Evolutionary conservation across 2,888 invertebrate genomes (phyloP), one percentile per base, ranked within the genome.

Genomic region (Xestia xanthographa): DNA sequence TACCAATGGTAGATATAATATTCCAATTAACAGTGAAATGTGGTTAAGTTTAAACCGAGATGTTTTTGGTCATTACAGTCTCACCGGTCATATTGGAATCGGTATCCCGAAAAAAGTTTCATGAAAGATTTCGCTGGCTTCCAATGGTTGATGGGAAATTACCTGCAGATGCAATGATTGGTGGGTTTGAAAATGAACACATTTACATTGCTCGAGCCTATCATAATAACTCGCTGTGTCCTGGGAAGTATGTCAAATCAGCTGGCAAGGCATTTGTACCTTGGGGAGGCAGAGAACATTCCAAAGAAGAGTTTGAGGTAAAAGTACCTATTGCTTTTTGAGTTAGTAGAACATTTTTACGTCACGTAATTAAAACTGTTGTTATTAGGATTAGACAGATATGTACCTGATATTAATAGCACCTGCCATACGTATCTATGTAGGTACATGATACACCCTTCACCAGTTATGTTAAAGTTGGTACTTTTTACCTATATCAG

Each of bases 281-380:
- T 68, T 98, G 98, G 98, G 98, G 98, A 11, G 98, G 98, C 45
- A 95, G 93, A 34, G 98, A 98, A 91, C 97, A 98, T 88, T 95
- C 96, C 26, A 97, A 98, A 89, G 88, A 93, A 22, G 97, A 97
- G 60, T 98, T 98, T 91, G 98, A 98, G 95, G 97, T 97, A 90
- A 70, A 56, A 50, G 6, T 22, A 53, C 38, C n/a, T n/a, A n/a
- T n/a, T 34, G 11, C 8, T 8, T 75, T 56, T n/a, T 67, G 22
- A 62, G 1, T 62, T 22, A 34, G 22, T 60, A 34, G 22, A 60
- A 29, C 58, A 6, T 17, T 29, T 29, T 58, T 1, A 58, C 29
- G 3, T 29, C 29, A 17, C 58, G 29, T 58, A 53, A 53, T 26
- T 26, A 26, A 26, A 14, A 6, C 14, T 26, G 14, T 26, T 26